Base-by-base conservation (phyloP, 2,888 invertebrate genomes). In the Myopa testacea region DNA sequence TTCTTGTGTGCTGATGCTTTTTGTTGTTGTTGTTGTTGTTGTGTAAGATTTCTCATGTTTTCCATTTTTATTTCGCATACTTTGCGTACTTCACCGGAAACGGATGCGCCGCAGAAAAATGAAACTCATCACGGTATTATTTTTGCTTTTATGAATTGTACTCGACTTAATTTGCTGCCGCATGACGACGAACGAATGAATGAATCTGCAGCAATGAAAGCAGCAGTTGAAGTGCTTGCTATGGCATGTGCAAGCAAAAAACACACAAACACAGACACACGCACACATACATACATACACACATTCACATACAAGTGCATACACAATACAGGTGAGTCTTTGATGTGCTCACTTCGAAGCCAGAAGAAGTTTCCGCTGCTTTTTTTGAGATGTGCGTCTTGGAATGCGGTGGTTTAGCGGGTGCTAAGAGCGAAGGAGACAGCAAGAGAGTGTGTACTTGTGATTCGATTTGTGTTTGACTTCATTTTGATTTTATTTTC, bases 131-230 rank as follows among this genome's bases (percentile, higher is more conserved):
- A 3, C 38, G 65, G 34, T 70, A 55, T 45, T 70, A 26, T 19
- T 55, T 70, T 50, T 70, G 55, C 70, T 55, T 70, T 52, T 34
- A 10, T 34, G 55, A 62, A 73, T 73, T 62, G 34, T 37, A 62
- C 45, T 63, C 73, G 63, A 73, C 73, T 34, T 73, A 62, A 62
- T 73, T 73, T 73, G 73, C 26, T 62, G 60, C 40, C 38, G 62
- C 40, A 72, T 10, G 12, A 12, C 14, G 26, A 19, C 37, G 19
- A 34, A 69, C 45, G 45, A 45, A n/a, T 34, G 14, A 52, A 69
- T 26, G 40, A 69, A 69, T 26, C 26, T 69, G 10, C 45, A 45
- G 26, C 26, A 26, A 26, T 26, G 26, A 26, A 26, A 26, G 68
- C 8, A n/a, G 5, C 19, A 45, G n/a, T 68, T 45, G 45, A 4